Evolutionary conservation across 2,797 vertebrate genomes (phyloP), one percentile per base, ranked within the genome.

Genomic region (Scolopax bukidnonensis): DNA sequence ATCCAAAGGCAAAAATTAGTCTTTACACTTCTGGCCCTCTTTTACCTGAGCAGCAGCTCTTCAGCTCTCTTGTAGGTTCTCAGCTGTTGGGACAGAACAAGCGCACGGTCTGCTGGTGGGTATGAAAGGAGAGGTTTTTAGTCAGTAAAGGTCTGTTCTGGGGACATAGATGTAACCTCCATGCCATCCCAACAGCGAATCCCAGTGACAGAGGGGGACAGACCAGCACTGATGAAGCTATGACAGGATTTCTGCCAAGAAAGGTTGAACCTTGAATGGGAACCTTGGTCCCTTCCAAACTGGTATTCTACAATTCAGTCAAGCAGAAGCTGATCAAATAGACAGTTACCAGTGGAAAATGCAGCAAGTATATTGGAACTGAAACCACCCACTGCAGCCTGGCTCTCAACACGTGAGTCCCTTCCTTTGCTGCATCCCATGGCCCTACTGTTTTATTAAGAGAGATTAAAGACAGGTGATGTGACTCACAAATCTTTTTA

Each of bases 81-180:
- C 59, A 20, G 75, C 30, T 33, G 24, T 9, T 3, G 7, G 50
- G 63, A 23, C 25, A 30, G 45, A 47, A n/a, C 23, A 36, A 36
- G 36, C 36, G 9, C 45, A 25, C 1, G 5, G 11, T 11, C 20
- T 4, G 16, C 28, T 23, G 47, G 30, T 6, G 32, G 71, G 20
- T 11, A 6, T 0, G 2, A 43, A 43, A 24, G n/a, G 16, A 32
- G 60, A 33, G 47, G 47, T 3, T 40, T 47, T 33, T 20, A 18
- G 20, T 12, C 20, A 25, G 70, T 21, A 33, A 30, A 10, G 54
- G 40, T 33, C n/a, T 17, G 5, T 25, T 33, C 47, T 30, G 41
- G 63, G 47, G 54, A 67, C 28, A 11, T 0, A 16, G 40, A 5
- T 36, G 57, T 25, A 45, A 15, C 45, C 54, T 5, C n/a, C 1